Percentiles rank a stretch among this genome's conserved stretches.
phyloP scores from a whole-genome alignment of 2,888 invertebrate species.

The Agrochola lychnidis region DNA sequence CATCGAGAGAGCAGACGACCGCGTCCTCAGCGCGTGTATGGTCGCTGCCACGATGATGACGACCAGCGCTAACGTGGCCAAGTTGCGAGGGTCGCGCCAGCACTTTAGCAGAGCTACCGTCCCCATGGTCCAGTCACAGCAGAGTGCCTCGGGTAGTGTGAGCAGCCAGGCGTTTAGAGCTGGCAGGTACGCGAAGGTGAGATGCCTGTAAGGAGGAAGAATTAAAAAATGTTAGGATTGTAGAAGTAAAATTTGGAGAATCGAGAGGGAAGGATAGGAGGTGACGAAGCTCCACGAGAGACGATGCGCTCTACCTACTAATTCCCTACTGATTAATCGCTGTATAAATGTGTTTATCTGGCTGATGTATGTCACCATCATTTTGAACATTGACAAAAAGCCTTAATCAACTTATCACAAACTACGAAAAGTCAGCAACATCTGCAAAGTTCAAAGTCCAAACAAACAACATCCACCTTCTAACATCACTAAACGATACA shows the following conservation, averaged over 20 bases:
- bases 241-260: too few relatives aligned
- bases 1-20: conserved; percentile 87
- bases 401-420: background rate
- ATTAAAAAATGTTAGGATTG: too few relatives aligned
- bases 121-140: conserved; percentile 99
- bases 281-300: too few relatives aligned
- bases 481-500: conserved; percentile 47
- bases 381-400: too few relatives aligned
- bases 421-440: background rate
- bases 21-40: conserved; percentile 84
- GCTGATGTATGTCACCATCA: too few relatives aligned
- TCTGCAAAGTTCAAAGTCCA: background rate
- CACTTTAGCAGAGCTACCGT: conserved; percentile 96
- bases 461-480: conserved; percentile 19
- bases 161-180: conserved; percentile 97
- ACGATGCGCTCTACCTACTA: too few relatives aligned
- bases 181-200: conserved; percentile 98
- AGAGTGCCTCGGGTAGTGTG: conserved; percentile 96
- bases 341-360: too few relatives aligned
- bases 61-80: conserved; percentile 94
- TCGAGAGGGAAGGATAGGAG: too few relatives aligned
- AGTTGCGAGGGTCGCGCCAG: conserved; percentile 95
- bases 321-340: too few relatives aligned
- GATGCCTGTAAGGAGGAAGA: conserved; percentile 90
- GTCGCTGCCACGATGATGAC: conserved; percentile 91